A percentile compares a stretch with the other conserved stretches of the same genome.
Conservation (phyloP, 2,113 vertebrate species). For the Otolemur garnettii region DNA sequence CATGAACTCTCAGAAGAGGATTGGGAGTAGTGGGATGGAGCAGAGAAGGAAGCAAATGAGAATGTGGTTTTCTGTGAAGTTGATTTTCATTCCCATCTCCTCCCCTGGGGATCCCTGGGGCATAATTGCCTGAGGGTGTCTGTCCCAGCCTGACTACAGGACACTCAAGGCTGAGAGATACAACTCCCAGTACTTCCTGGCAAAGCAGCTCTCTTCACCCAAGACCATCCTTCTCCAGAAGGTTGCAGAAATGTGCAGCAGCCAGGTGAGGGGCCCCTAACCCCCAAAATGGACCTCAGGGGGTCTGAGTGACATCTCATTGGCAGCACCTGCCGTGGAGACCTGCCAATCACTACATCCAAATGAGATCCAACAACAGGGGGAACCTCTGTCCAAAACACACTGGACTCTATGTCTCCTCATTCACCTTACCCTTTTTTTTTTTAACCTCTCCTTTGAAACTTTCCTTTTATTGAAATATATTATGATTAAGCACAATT, state of each 20-base stretch:
- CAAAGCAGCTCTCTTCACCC: neutral
- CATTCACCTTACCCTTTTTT: conserved; percentile 9
- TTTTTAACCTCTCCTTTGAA: conserved; percentile 43
- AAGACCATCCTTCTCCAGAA: neutral
- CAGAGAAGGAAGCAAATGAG: neutral
- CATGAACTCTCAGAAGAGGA: neutral
- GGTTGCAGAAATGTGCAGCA: neutral
- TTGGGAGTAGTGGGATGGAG: neutral
- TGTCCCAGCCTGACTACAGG: neutral
- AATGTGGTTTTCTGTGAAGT: neutral
- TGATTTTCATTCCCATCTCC: neutral
- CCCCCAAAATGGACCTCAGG: neutral
- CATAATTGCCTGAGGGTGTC: neutral
- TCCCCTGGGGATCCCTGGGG: neutral
- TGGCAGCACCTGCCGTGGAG: neutral
- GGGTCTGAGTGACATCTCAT: neutral
- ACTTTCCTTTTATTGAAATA: conserved; percentile 75
- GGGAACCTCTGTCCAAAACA: neutral
- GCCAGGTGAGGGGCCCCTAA: neutral
- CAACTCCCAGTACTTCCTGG: neutral
- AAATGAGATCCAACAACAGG: neutral
- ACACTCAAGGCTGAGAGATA: neutral
- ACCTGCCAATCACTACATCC: neutral
- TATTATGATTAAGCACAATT: conserved; percentile 82
- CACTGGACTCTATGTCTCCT: neutral